Percentiles rank a stretch among this genome's conserved stretches.
Evolutionary conservation across 2,113 vertebrate genomes (phyloP).

Genomic region (Crypturellus undulatus): DNA sequence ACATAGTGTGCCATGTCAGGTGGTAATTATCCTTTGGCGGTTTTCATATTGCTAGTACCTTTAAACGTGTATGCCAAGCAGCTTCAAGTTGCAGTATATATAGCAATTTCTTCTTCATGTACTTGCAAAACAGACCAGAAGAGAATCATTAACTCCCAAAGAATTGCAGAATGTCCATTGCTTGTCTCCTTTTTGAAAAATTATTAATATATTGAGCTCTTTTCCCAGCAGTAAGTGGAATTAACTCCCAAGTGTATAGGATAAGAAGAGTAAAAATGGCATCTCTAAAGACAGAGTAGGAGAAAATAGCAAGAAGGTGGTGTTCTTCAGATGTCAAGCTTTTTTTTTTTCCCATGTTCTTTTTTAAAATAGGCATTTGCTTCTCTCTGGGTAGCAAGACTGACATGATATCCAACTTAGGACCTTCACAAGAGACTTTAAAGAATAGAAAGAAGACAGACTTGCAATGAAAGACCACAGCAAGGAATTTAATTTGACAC

Average conservation of each 20-base stretch:
- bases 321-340: not conserved
- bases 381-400: not conserved
- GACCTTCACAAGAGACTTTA: not conserved
- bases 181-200: not conserved
- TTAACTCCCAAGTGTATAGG: not conserved
- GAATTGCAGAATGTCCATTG: not conserved
- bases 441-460: not conserved
- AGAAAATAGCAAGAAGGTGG: too few relatives aligned
- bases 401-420: not conserved
- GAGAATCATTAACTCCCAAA: not conserved
- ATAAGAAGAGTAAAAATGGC: not conserved
- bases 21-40: slow-evolving; percentile 31
- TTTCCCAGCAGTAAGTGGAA: not conserved
- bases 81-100: slow-evolving; percentile 20
- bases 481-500: not conserved
- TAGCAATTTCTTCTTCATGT: slow-evolving; percentile 35
- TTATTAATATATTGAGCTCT: not conserved
- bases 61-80: slow-evolving; percentile 46
- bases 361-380: not conserved
- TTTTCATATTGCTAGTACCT: slow-evolving; percentile 62
- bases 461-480: not conserved
- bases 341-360: not conserved
- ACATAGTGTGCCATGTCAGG: slow-evolving; percentile 39
- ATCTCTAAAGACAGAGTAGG: not conserved
- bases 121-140: slow-evolving; percentile 11